Evolutionary conservation across 1,140 invertebrate genomes (phyloP).

Genomic region (Sycophaga agraensis): DNA sequence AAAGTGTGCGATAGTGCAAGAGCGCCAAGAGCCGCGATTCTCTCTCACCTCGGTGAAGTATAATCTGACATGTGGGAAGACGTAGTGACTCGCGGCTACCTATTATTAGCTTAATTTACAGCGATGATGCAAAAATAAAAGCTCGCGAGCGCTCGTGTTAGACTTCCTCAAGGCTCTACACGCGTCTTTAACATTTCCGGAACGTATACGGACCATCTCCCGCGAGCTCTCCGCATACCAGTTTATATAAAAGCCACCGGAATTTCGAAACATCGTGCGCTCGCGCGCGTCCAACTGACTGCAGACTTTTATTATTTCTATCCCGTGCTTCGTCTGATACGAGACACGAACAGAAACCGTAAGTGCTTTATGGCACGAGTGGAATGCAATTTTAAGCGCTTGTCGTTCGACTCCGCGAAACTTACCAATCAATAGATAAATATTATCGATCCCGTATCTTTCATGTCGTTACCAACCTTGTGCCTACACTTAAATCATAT

Average conservation of each 20-base stretch:
- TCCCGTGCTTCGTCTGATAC: not conserved
- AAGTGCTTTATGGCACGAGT: not conserved
- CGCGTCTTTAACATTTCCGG: not conserved
- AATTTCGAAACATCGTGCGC: not conserved
- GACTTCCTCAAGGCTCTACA: not conserved
- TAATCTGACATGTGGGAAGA: too few species aligned
- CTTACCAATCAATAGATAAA: not conserved
- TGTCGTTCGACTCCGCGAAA: not conserved
- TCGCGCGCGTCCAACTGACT: not conserved
- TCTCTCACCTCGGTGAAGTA: too few species aligned
- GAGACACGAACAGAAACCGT: not conserved
- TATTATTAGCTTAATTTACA: slow-evolving; percentile 9
- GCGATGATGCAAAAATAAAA: not conserved
- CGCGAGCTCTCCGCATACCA: not conserved
- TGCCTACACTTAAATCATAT: too few species aligned
- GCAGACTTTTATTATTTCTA: not conserved
- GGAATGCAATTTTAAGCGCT: slow-evolving; percentile 8
- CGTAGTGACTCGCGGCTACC: not conserved
- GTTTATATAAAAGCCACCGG: not conserved
- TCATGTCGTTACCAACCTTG: too few species aligned
- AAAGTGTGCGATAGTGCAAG: not conserved
- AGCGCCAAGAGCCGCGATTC: not conserved
- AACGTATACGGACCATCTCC: not conserved
- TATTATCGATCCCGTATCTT: too few species aligned
- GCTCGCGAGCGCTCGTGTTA: not conserved